Conservation (phyloP, 2,888 invertebrate species). For the Nycteola revayana region DNA sequence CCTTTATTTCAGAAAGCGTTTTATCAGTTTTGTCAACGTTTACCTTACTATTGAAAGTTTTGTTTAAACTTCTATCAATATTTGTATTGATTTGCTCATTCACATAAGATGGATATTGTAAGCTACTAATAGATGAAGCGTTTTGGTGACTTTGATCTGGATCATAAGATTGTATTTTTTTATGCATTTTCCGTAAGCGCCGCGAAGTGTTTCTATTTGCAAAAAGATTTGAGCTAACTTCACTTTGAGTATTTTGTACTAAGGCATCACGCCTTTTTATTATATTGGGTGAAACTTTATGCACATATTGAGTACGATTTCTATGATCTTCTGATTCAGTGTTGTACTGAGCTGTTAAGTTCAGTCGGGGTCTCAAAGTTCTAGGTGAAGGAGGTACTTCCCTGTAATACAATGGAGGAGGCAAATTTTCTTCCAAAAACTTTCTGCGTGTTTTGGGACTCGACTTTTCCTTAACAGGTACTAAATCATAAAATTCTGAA, state of each 20-base stretch:
- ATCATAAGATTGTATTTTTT: constrained; percentile 18
- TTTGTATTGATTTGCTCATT: constrained; percentile 35
- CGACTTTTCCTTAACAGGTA: constrained; percentile 70
- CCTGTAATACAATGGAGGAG: constrained; percentile 43
- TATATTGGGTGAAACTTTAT: constrained; percentile 24
- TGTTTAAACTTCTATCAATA: constrained; percentile 45
- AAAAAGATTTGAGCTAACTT: constrained; percentile 26
- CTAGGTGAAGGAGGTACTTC: constrained; percentile 70
- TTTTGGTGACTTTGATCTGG: constrained; percentile 31
- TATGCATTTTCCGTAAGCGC: constrained; percentile 5
- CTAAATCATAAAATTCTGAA: constrained; percentile 58
- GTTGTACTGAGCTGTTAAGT: constrained; percentile 58
- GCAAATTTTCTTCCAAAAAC: constrained; percentile 46
- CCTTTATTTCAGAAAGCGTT: constrained; percentile 69
- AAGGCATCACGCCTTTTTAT: constrained; percentile 21
- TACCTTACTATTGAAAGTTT: constrained; percentile 46
- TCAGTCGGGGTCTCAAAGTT: constrained; percentile 59
- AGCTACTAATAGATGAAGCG: constrained; percentile 35
- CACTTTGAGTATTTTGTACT: constrained; percentile 24
- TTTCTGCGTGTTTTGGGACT: constrained; percentile 65
- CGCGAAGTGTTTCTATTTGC: not conserved
- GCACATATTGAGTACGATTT: constrained; percentile 17
- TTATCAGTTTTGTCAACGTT: constrained; percentile 60
- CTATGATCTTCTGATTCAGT: constrained; percentile 46
- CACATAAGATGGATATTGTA: constrained; percentile 33